Percentiles rank a stretch among this genome's conserved stretches.
Conservation (phyloP, 1,140 invertebrate species). For the Pseudomyrmex pallidus region DNA sequence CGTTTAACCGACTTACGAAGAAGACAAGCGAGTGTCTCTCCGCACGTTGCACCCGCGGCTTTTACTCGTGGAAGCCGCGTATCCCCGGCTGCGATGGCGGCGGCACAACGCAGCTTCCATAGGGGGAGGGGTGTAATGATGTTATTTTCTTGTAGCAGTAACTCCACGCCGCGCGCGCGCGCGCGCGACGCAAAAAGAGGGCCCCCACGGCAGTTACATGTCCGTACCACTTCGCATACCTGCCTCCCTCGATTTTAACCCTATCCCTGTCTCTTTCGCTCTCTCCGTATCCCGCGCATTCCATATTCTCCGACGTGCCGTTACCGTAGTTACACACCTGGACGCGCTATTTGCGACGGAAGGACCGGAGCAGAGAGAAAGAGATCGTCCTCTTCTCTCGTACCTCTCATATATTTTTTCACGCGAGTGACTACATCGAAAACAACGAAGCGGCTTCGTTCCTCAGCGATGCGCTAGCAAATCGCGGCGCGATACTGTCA, state of each 20-base stretch:
- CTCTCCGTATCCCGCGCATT: slow-evolving; percentile 59
- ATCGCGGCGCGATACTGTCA: too few species aligned
- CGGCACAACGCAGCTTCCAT: slow-evolving; percentile 29
- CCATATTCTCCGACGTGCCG: slow-evolving; percentile 70
- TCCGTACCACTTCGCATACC: slow-evolving; percentile 71
- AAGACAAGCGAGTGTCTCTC: slow-evolving; percentile 40
- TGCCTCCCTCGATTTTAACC: slow-evolving; percentile 70
- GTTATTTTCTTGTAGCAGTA: slow-evolving; percentile 80
- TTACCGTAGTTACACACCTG: slow-evolving; percentile 74
- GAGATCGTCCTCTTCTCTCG: background rate
- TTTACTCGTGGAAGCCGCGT: background rate
- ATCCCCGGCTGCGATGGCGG: slow-evolving; percentile 21
- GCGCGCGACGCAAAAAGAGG: slow-evolving; percentile 66
- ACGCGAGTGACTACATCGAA: slow-evolving; percentile 68
- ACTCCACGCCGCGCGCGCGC: slow-evolving; percentile 53
- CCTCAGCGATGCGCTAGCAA: too few species aligned
- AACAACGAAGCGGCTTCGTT: slow-evolving; percentile 35
- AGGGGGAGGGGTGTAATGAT: slow-evolving; percentile 74
- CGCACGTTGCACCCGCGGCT: background rate
- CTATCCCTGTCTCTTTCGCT: slow-evolving; percentile 25
- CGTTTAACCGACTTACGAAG: slow-evolving; percentile 48
- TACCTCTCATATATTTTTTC: slow-evolving; percentile 66
- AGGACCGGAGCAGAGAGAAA: background rate
- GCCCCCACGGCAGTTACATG: slow-evolving; percentile 71
- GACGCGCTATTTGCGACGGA: slow-evolving; percentile 63